phyloP scores from a whole-genome alignment of 2,797 vertebrate genomes.

The Rachycentron canadum region DNA sequence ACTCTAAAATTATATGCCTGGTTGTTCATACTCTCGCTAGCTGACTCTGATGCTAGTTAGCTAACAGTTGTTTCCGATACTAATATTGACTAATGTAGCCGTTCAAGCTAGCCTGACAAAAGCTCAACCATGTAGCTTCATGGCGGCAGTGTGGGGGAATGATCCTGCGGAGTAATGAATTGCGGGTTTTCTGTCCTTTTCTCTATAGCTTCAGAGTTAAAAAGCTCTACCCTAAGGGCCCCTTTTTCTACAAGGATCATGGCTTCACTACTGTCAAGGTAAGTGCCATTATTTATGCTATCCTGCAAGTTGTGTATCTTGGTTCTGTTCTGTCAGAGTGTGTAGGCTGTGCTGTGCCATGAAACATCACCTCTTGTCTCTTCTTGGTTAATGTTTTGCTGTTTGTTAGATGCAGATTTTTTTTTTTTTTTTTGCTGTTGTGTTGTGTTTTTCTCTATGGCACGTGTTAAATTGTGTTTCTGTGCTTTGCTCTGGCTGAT shows the following conservation, averaged over 20 bases:
- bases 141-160: background rate
- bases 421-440: too few relatives aligned
- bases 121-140: accelerated
- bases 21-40: too few relatives aligned
- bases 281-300: background rate
- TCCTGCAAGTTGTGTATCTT: background rate
- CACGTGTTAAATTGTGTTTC: background rate
- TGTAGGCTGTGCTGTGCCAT: background rate
- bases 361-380: background rate
- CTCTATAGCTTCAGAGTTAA: background rate
- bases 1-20: background rate
- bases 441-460: background rate
- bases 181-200: background rate
- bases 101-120: background rate
- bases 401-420: background rate
- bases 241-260: background rate
- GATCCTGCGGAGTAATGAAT: background rate
- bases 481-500: background rate
- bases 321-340: background rate
- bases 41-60: background rate
- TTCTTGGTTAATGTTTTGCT: background rate
- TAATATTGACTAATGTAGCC: too few relatives aligned
- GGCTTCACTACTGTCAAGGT: background rate
- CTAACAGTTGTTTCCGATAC: background rate
- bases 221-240: background rate